phyloP scores from a whole-genome alignment of 2,888 invertebrate genomes.

The Tetanocera ferruginea region DNA sequence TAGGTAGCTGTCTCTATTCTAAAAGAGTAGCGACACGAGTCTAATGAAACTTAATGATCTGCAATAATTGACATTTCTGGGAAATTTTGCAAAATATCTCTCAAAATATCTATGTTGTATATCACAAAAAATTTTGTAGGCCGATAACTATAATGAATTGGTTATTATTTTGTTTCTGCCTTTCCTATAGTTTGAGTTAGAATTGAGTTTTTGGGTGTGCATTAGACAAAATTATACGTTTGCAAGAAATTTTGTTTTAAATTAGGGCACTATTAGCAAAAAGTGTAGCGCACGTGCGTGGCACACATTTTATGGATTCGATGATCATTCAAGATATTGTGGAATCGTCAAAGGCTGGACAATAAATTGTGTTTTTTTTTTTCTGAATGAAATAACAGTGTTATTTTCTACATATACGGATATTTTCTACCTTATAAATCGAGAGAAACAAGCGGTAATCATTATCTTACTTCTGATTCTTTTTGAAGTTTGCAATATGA shows the following conservation, averaged over 20 bases:
- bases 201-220: neutral
- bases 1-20: neutral
- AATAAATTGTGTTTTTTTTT: no score
- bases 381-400: no score
- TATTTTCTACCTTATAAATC: no score
- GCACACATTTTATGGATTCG: neutral
- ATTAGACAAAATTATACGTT: slow-evolving; percentile 1
- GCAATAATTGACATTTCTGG: slow-evolving; percentile 33
- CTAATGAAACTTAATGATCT: slow-evolving; percentile 26
- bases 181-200: neutral
- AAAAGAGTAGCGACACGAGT: slow-evolving; percentile 20
- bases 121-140: neutral
- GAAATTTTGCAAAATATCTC: slow-evolving; percentile 23
- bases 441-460: no score
- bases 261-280: slow-evolving; percentile 14
- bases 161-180: neutral
- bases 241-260: neutral
- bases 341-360: no score
- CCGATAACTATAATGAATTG: slow-evolving; percentile 27
- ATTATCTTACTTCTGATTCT: no score
- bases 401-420: no score
- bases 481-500: no score
- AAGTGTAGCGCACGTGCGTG: slow-evolving; percentile 20
- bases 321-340: no score
- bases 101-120: neutral